phyloP scores from a whole-genome alignment of 2,888 invertebrate genomes.

The Drosophila rubida region DNA sequence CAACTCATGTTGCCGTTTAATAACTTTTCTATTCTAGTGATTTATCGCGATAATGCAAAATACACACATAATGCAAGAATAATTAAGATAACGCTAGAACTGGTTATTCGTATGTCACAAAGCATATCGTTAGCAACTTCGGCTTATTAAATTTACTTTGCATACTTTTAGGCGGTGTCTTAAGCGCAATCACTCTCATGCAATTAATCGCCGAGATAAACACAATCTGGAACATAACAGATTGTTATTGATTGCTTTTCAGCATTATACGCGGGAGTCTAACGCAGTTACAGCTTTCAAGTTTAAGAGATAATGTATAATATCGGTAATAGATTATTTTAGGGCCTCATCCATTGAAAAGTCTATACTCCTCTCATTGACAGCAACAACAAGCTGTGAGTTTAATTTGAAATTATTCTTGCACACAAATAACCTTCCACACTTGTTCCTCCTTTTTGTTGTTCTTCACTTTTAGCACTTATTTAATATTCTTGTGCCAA shows the following conservation, averaged over 20 bases:
- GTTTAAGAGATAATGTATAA: too few relatives aligned
- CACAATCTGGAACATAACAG: neutral
- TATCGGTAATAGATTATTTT: too few relatives aligned
- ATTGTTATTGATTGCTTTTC: neutral
- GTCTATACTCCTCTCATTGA: too few relatives aligned
- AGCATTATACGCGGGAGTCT: neutral
- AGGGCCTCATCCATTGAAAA: too few relatives aligned
- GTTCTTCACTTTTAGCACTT: too few relatives aligned
- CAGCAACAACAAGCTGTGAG: too few relatives aligned
- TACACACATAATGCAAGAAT: neutral
- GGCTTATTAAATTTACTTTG: neutral
- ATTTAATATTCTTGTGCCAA: too few relatives aligned
- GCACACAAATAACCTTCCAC: too few relatives aligned
- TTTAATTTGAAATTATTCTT: too few relatives aligned
- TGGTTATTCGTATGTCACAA: neutral
- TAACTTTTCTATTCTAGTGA: neutral
- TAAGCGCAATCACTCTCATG: neutral
- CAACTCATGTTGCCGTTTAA: neutral
- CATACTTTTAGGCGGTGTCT: constrained; percentile 49
- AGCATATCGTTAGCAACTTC: neutral
- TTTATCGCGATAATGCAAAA: neutral
- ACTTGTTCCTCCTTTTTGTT: too few relatives aligned
- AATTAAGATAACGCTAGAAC: constrained; percentile 5
- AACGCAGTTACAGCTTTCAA: too few relatives aligned
- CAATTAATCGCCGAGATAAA: neutral